These are phyloP conservation scores for Ptychodera flava DNA, from an alignment of 35 echinoderm and acorn worm species.

Conservation along the genomic window DNA sequence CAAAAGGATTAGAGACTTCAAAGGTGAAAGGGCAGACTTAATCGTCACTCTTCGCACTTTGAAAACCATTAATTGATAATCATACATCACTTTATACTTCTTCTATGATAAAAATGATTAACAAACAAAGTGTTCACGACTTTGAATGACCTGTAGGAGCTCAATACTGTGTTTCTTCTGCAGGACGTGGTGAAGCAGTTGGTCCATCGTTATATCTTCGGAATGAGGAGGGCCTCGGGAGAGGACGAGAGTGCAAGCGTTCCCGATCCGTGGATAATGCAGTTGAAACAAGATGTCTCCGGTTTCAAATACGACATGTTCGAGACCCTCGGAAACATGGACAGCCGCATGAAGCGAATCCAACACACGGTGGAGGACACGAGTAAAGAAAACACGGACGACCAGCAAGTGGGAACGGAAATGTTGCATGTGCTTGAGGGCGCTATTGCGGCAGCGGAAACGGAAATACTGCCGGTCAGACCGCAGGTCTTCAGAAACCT, in stretches of 20 bases:
- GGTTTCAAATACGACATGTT: slow-evolving; percentile 99
- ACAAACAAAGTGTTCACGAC: too few relatives aligned
- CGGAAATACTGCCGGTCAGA: not conserved
- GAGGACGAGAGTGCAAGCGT: slow-evolving; percentile 90
- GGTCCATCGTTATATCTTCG: slow-evolving; percentile 86
- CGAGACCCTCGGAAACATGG: slow-evolving; percentile 91
- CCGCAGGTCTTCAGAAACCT: not conserved
- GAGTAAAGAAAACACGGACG: slow-evolving; percentile 36
- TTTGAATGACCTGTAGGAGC: too few relatives aligned
- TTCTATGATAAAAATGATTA: too few relatives aligned
- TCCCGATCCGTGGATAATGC: slow-evolving; percentile 28
- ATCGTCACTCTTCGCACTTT: too few relatives aligned
- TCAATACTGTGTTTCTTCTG: not conserved
- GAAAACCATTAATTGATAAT: too few relatives aligned
- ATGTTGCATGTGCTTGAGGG: slow-evolving; percentile 83
- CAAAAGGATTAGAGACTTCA: too few relatives aligned
- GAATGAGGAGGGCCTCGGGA: slow-evolving; percentile 78
- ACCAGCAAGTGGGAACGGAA: slow-evolving; percentile 45
- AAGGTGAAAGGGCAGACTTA: too few relatives aligned
- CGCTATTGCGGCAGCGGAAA: not conserved
- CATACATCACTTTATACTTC: too few relatives aligned
- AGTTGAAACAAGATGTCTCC: slow-evolving; percentile 95
- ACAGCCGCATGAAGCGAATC: slow-evolving; percentile 92
- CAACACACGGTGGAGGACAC: slow-evolving; percentile 71
- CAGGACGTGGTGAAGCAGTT: slow-evolving; percentile 84